A percentile compares a stretch with the other conserved stretches of the same genome.
Conservation (phyloP, 1,140 invertebrate species). For the Papilio aristodemus region DNA sequence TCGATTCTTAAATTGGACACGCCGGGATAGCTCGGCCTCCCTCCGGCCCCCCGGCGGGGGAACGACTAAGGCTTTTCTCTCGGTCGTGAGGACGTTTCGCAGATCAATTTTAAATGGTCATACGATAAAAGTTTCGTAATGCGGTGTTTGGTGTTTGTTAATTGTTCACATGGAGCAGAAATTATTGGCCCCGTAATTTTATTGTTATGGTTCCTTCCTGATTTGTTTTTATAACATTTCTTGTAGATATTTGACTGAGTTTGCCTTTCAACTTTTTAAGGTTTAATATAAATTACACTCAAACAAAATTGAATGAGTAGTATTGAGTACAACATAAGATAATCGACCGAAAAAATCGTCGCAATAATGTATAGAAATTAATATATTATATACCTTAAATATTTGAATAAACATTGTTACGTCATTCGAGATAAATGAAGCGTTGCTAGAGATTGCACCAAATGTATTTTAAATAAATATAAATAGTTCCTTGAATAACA, state of each 20-base stretch:
- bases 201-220: not conserved
- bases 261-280: not conserved
- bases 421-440: no score
- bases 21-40: constrained; percentile 37
- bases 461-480: no score
- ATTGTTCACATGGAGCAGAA: constrained; percentile 44
- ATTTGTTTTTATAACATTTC: not conserved
- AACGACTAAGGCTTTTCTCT: constrained; percentile 25
- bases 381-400: no score
- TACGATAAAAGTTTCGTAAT: constrained; percentile 42
- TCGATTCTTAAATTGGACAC: constrained; percentile 36
- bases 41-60: constrained; percentile 10
- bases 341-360: no score
- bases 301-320: no score
- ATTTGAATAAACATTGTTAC: no score
- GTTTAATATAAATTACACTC: not conserved
- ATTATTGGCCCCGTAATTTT: constrained; percentile 34
- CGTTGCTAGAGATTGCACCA: no score
- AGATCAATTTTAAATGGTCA: constrained; percentile 39
- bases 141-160: constrained; percentile 44
- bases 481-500: not conserved
- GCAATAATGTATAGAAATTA: no score
- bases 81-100: constrained; percentile 31
- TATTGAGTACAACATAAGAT: no score
- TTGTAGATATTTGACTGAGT: not conserved